Conservation (phyloP, 2,888 invertebrate genomes). For the Thymelicus lineola region DNA sequence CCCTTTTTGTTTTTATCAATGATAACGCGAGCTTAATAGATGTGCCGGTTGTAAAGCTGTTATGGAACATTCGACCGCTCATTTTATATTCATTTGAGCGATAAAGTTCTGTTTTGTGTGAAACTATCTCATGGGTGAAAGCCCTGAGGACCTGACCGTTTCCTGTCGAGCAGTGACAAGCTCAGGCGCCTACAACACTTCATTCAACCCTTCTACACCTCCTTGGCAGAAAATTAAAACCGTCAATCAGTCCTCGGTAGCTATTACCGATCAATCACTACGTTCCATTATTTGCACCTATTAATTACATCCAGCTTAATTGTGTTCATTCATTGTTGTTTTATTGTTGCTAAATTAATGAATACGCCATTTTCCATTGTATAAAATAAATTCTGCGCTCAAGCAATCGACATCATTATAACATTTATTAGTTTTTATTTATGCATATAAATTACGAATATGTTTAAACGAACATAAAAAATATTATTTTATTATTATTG, state of each 20-base stretch:
- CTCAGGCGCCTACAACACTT: conserved; percentile 52
- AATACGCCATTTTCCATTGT: conserved; percentile 33
- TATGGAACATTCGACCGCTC: conserved; percentile 3
- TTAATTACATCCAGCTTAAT: conserved; percentile 77
- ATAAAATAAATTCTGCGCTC: conserved; percentile 28
- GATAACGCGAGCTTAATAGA: conserved; percentile 50
- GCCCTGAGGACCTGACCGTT: conserved; percentile 53
- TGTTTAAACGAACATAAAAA: too few relatives aligned
- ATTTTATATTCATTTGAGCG: conserved; percentile 9
- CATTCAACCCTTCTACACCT: conserved; percentile 42
- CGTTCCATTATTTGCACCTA: conserved; percentile 70
- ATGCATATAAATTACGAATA: too few relatives aligned
- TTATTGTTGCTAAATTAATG: conserved; percentile 63
- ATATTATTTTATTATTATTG: too few relatives aligned
- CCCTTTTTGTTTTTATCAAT: conserved; percentile 59
- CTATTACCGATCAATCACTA: conserved; percentile 76
- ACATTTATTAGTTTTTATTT: conserved; percentile 20
- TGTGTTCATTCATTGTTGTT: conserved; percentile 67
- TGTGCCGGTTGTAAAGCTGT: conserved; percentile 38
- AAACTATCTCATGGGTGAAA: conserved; percentile 33
- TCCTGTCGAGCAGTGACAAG: conserved; percentile 54
- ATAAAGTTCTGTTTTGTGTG: conserved; percentile 13
- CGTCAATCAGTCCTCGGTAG: conserved; percentile 73
- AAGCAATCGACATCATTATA: conserved; percentile 13
- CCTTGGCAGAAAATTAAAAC: conserved; percentile 66